A percentile compares a stretch with the other conserved stretches of the same genome.
Conservation (phyloP, 2,888 invertebrate genomes). For the Agonum fuliginosum region DNA sequence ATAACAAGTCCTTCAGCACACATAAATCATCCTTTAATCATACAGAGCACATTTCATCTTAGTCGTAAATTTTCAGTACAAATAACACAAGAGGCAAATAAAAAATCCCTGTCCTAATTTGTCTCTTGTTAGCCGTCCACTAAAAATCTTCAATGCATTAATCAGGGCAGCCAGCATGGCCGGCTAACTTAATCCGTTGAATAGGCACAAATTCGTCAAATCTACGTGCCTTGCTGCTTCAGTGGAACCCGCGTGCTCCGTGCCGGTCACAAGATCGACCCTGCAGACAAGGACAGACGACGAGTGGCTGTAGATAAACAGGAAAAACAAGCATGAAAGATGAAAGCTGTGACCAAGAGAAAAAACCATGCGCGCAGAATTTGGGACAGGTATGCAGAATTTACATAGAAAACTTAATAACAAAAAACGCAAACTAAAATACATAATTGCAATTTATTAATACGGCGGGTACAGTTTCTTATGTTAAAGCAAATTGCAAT, state of each 20-base stretch:
- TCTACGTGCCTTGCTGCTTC: conserved; percentile 31
- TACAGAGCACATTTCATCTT: not conserved
- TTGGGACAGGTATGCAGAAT: too few species aligned
- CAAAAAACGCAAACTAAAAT: too few species aligned
- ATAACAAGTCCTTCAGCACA: too few species aligned
- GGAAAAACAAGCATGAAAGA: not conserved
- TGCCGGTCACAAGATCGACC: not conserved
- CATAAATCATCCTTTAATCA: conserved; percentile 26
- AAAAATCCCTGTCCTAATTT: conserved; percentile 32
- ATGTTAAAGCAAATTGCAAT: too few species aligned
- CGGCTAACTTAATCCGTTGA: conserved; percentile 41
- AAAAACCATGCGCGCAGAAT: not conserved
- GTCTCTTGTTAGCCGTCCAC: conserved; percentile 38
- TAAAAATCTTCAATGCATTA: conserved; percentile 45
- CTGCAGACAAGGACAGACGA: not conserved
- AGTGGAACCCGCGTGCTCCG: too few species aligned
- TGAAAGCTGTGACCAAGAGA: not conserved
- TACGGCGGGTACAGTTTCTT: too few species aligned
- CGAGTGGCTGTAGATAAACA: not conserved
- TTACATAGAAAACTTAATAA: too few species aligned
- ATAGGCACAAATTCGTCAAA: conserved; percentile 45
- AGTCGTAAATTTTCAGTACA: not conserved
- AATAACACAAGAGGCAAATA: not conserved
- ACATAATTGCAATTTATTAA: too few species aligned
- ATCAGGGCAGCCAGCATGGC: conserved; percentile 34